Evolutionary conservation across 2,113 vertebrate species (phyloP).

Genomic region (Chionomys nivalis): DNA sequence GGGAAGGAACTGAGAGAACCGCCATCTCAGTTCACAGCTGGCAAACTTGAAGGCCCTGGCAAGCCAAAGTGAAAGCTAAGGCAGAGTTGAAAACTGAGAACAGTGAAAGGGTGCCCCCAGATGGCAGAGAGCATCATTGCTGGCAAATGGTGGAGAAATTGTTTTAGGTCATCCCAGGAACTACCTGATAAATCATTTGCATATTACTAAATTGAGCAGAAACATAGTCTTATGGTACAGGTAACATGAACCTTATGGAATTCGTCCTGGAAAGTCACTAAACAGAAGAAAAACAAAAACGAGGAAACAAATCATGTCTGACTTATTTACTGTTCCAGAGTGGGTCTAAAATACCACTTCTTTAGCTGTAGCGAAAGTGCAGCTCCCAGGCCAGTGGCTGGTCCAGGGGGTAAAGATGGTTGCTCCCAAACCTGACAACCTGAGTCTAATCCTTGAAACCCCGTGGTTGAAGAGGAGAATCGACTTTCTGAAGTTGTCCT

Average conservation of each 20-base stretch:
- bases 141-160: neutral
- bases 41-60: neutral
- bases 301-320: neutral
- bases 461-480: neutral
- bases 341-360: conserved; percentile 12
- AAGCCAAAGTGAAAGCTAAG: neutral
- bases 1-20: neutral
- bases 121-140: neutral
- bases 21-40: neutral
- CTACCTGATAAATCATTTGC: neutral
- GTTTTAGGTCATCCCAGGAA: neutral
- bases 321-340: conserved; percentile 19
- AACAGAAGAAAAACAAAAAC: neutral
- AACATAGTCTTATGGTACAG: neutral
- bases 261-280: neutral
- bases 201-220: neutral
- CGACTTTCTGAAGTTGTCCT: neutral
- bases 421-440: neutral
- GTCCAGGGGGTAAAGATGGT: neutral
- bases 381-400: neutral
- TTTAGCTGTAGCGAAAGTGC: conserved; percentile 9
- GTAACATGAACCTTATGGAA: neutral
- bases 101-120: neutral
- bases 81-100: neutral
- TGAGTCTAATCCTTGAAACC: neutral